phyloP scores from a whole-genome alignment of 2,113 vertebrate genomes.

The Osmerus eperlanus region DNA sequence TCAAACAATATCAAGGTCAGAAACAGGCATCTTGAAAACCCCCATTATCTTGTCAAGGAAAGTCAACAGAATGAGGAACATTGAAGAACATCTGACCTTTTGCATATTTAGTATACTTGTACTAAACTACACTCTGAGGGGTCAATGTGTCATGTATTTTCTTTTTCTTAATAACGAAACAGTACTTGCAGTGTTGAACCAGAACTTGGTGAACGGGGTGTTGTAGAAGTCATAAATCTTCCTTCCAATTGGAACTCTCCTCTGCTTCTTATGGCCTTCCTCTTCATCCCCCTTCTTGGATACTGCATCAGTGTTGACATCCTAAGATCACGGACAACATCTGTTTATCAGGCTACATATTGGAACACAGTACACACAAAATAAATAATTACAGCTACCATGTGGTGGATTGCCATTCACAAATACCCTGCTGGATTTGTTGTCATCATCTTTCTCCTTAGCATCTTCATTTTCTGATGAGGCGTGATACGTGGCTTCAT shows the following conservation, averaged over 20 bases:
- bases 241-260: slow-evolving; percentile 82
- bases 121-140: not conserved
- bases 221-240: slow-evolving; percentile 98
- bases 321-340: slow-evolving; percentile 64
- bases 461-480: slow-evolving; percentile 74
- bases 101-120: too few relatives aligned
- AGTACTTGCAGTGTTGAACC: slow-evolving; percentile 91
- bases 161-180: not conserved
- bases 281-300: slow-evolving; percentile 93
- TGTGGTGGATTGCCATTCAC: not conserved
- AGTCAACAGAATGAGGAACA: too few relatives aligned
- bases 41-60: too few relatives aligned
- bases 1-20: too few relatives aligned
- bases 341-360: not conserved
- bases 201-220: slow-evolving; percentile 95
- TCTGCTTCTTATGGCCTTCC: slow-evolving; percentile 75
- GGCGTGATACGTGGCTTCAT: slow-evolving; percentile 82
- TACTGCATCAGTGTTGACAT: slow-evolving; percentile 73
- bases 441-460: slow-evolving; percentile 86
- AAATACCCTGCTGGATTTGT: slow-evolving; percentile 70
- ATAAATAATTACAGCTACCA: not conserved
- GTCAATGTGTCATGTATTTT: not conserved
- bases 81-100: too few relatives aligned
- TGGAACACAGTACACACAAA: not conserved
- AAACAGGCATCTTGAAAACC: too few relatives aligned